Percentiles rank a stretch among this genome's conserved stretches.
phyloP scores from a whole-genome alignment of 2,888 invertebrate species.

The Zhengitettix transpicula region DNA sequence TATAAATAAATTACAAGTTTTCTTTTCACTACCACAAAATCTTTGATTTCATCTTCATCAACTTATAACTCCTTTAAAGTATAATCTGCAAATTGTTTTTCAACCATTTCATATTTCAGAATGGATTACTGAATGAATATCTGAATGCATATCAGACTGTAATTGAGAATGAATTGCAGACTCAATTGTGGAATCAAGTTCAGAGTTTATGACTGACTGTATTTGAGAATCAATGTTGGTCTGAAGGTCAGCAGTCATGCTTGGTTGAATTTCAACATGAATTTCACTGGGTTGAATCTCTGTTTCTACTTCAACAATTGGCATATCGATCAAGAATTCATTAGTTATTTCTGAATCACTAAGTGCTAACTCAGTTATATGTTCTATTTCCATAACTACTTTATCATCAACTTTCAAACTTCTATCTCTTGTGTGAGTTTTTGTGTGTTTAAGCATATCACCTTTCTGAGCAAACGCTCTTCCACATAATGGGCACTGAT shows the following conservation, averaged over 20 bases:
- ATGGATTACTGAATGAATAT: neutral
- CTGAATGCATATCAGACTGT: neutral
- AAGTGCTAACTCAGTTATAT: constrained; percentile 7
- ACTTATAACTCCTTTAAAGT: too few relatives aligned
- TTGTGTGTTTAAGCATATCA: constrained; percentile 12
- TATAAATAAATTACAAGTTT: too few relatives aligned
- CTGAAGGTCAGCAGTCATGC: neutral
- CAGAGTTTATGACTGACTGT: neutral
- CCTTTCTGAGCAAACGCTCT: constrained; percentile 12
- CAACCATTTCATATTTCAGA: neutral
- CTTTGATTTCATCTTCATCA: too few relatives aligned
- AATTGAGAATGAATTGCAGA: neutral
- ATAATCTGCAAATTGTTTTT: too few relatives aligned
- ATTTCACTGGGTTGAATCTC: constrained; percentile 4
- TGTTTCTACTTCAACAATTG: constrained; percentile 8
- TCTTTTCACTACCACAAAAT: too few relatives aligned
- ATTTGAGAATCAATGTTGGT: neutral
- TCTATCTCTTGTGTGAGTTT: constrained; percentile 8
- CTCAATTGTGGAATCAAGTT: neutral
- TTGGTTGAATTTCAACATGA: neutral
- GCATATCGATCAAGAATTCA: constrained; percentile 8
- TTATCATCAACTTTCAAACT: neutral
- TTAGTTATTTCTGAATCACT: constrained; percentile 8
- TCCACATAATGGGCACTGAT: constrained; percentile 10
- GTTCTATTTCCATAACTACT: constrained; percentile 8